Evolutionary conservation across 2,113 vertebrate species (phyloP).

Genomic region (Bubo scandiacus): DNA sequence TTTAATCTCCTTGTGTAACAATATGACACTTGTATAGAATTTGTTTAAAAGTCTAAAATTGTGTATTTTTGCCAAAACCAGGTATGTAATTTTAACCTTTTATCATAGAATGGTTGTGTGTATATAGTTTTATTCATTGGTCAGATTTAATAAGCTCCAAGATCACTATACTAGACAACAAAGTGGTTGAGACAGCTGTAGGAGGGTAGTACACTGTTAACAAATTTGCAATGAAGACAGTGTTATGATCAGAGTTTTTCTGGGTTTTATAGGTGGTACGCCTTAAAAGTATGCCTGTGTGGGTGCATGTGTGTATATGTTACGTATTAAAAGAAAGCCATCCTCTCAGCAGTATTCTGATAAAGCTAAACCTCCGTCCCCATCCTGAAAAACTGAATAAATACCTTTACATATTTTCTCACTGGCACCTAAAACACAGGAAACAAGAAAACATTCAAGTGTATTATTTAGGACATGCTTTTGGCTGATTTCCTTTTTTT

Average conservation of each 20-base stretch:
- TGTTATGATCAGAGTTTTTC: not conserved
- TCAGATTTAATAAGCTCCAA: not conserved
- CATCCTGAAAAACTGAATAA: not conserved
- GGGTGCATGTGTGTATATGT: fast-evolving
- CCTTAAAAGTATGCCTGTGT: not conserved
- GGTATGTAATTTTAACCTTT: not conserved
- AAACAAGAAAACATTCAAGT: not conserved
- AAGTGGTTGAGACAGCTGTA: not conserved
- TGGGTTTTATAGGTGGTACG: not conserved
- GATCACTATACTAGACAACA: not conserved
- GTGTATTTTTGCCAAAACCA: not conserved
- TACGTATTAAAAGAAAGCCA: not conserved
- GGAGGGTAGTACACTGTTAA: not conserved
- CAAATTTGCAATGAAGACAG: not conserved
- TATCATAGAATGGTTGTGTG: not conserved
- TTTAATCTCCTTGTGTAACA: not conserved
- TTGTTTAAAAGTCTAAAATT: not conserved
- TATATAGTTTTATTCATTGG: not conserved
- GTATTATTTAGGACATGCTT: not conserved
- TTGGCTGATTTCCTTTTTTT: not conserved
- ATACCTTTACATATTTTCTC: not conserved
- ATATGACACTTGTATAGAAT: not conserved
- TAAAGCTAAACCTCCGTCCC: not conserved
- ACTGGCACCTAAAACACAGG: not conserved
- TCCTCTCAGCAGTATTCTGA: not conserved